Evolutionary conservation across 2,113 vertebrate genomes (phyloP), one percentile per base, ranked within the genome.

Genomic region (Regulus satrapa): DNA sequence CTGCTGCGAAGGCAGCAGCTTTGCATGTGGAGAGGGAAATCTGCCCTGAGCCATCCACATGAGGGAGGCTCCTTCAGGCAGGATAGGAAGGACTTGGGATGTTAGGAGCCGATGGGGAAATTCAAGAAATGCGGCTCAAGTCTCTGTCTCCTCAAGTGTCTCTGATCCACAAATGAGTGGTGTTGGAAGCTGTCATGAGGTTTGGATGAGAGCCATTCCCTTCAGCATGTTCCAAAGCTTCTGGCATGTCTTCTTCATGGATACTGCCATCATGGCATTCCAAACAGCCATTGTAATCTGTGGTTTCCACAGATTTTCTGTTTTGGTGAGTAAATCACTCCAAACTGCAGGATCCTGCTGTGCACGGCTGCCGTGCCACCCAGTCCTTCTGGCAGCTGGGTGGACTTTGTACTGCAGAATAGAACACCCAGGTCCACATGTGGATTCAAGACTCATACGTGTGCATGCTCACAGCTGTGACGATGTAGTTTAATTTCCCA

Each of bases 351-450:
- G 58, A 34, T 46, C 9, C 31, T 56, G 5, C 18, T 62, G 31
- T 41, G 49, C 14, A 9, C 6, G 4, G 16, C 56, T 71, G 41
- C 41, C 0, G 0, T 62, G 25, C 9, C 0, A 4, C n/a, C 13
- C 4, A 11, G 56, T 38, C 46, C 8, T 38, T 66, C 46, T 48
- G 45, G 34, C 55, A n/a, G 25, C 40, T 21, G 23, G 5, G 38
- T 58, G 40, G 29, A 18, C 51, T 78, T 59, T 2, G 12, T 2
- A 2, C 15, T 5, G 2, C 38, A 67, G 46, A 40, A 7, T 0
- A 6, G 59, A 32, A 21, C n/a, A 38, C 9, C 18, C 0, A 0
- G 36, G 7, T 41, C 32, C 12, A 6, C 1, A 0, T 8, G 31
- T n/a, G 31, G 31, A 43, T 67, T 51, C 2, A 6, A 19, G 25